These are phyloP conservation scores for Pandemis heparana DNA, from an alignment of 2,888 invertebrate genomes.

Conservation along the genomic window DNA sequence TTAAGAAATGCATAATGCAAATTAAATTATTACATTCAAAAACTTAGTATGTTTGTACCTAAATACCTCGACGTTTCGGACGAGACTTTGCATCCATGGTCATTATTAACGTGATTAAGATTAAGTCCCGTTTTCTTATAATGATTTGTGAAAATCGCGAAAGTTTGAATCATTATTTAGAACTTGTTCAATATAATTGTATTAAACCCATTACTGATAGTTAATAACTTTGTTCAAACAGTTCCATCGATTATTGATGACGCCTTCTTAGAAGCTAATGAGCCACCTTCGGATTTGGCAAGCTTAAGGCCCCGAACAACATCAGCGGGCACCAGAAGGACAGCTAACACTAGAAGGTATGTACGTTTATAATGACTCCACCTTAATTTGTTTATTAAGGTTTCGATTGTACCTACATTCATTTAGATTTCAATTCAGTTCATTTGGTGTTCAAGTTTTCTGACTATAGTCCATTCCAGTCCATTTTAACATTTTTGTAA, in stretches of 20 bases:
- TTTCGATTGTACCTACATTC: not conserved
- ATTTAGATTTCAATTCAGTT: not conserved
- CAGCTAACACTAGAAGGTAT: conserved; percentile 79
- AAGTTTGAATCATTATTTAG: too few species aligned
- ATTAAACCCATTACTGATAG: not conserved
- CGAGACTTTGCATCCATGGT: too few species aligned
- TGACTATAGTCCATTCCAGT: not conserved
- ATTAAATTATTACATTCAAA: too few species aligned
- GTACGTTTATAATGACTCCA: conserved; percentile 33
- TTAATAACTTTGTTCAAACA: conserved; percentile 41
- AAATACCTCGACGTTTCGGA: too few species aligned
- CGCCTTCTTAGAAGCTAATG: conserved; percentile 76
- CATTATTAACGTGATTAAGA: too few species aligned
- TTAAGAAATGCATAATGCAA: too few species aligned
- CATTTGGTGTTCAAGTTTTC: not conserved
- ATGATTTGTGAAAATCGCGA: too few species aligned
- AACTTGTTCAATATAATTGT: too few species aligned
- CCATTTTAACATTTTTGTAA: too few species aligned
- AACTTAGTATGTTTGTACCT: too few species aligned
- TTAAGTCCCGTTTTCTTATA: too few species aligned
- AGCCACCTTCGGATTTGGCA: conserved; percentile 66
- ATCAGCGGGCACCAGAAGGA: conserved; percentile 78
- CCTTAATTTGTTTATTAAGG: not conserved
- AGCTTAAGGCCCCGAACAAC: conserved; percentile 74
- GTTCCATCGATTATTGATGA: conserved; percentile 76